Base-by-base conservation (phyloP, 2,888 invertebrate genomes). In the Zygogramma bicolorata region DNA sequence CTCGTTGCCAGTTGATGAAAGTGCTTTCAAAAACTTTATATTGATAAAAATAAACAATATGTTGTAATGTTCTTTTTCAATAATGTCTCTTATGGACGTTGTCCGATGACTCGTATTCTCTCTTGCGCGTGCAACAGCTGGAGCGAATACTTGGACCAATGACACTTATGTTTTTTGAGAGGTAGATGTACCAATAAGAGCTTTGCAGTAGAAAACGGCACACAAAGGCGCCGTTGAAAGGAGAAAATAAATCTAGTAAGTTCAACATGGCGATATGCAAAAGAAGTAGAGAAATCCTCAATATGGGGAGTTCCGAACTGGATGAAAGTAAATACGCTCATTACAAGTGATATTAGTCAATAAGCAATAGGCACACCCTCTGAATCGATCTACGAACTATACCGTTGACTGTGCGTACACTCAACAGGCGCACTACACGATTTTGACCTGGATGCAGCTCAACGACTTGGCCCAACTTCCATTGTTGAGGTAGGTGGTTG, bases 391-490 rank as follows among this genome's bases (percentile, higher is more conserved):
- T 71, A 38, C 74, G 79, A 13, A 73, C 68, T 13, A 69, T 63
- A 38, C 75, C 74, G 2, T 59, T 67, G 5, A 34, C 42, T 3
- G 80, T 79, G 67, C 75, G 72, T 6, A 82, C 67, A 6, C 76
- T 79, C 6, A 75, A 79, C 1, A 80, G 79, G 34, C 81, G 70
- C 13, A 79, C 78, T 4, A 77, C 46, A 2, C 74, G 77, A 62
- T 83, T 82, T 1, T 46, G 3, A 25, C 82, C 80, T 5, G 79
- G 81, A 62, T 80, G 76, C 10, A 80, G 53, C 13, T 79, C 66
- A 7, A 68, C 60, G 8, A 83, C 71, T 58, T 76, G 53, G 1
- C 75, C 83, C 6, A 81, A 62, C 18, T 63, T 68, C 83, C 83
- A 84, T 5, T 77, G 62, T 0, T 69, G 22, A 13, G 80, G 78